These are phyloP conservation scores for Mesocricetus auratus DNA, from an alignment of 2,113 vertebrate species.

Conservation along the genomic window DNA sequence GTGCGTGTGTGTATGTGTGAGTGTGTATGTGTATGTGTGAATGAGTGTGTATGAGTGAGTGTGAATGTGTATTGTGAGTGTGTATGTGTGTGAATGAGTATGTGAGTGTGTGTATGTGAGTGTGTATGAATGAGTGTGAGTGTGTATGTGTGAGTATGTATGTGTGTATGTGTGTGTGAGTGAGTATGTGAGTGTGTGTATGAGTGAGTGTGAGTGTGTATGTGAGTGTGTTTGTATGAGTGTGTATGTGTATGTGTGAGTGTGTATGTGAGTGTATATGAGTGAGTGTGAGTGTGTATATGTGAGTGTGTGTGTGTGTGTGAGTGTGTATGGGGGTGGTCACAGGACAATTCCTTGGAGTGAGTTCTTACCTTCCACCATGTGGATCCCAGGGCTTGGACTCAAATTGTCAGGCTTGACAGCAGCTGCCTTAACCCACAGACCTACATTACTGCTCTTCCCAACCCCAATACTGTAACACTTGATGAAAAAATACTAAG, in stretches of 20 bases:
- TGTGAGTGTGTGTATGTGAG: too few relatives aligned
- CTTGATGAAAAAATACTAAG: constrained; percentile 5
- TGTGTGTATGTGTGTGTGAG: too few relatives aligned
- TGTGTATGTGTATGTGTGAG: too few relatives aligned
- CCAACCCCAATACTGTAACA: neutral
- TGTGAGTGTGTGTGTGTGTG: neutral
- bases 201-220: too few relatives aligned
- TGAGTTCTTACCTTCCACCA: neutral
- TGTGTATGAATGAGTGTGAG: too few relatives aligned
- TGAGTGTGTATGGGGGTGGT: neutral
- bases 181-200: too few relatives aligned
- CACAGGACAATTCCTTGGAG: neutral
- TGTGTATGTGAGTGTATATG: too few relatives aligned
- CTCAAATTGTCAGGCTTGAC: neutral
- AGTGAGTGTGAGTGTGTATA: neutral
- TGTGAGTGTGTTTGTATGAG: too few relatives aligned
- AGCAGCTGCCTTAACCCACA: neutral
- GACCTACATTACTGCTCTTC: neutral
- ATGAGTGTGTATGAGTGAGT: too few relatives aligned
- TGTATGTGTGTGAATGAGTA: too few relatives aligned
- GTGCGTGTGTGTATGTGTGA: neutral
- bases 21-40: neutral
- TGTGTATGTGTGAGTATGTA: too few relatives aligned
- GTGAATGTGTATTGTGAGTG: too few relatives aligned
- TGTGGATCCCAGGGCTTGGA: neutral